Conservation (phyloP, 2,113 vertebrate species). For the Myrmecobius fasciatus region DNA sequence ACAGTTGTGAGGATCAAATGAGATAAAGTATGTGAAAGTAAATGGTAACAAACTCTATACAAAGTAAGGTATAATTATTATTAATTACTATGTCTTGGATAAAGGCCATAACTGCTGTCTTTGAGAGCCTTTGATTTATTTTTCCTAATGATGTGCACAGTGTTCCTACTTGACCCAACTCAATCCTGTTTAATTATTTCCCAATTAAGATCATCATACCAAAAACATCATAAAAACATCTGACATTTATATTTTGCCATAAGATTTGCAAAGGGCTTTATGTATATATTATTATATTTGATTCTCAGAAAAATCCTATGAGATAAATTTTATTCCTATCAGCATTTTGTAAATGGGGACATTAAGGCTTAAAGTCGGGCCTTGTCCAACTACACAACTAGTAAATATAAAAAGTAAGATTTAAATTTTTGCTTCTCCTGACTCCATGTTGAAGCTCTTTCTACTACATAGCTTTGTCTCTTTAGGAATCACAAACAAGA, state of each 20-base stretch:
- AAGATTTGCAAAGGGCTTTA: background rate
- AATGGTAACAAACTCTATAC: background rate
- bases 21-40: background rate
- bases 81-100: background rate
- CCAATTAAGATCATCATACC: background rate
- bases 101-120: background rate
- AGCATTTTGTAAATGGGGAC: background rate
- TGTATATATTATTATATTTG: background rate
- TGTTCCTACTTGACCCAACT: background rate
- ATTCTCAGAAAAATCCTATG: background rate
- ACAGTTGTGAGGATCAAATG: background rate
- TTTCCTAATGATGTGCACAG: background rate
- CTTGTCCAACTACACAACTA: background rate
- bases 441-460: background rate
- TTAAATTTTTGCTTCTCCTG: background rate
- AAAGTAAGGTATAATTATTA: background rate
- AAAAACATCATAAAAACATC: background rate
- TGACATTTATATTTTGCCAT: background rate
- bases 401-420: background rate
- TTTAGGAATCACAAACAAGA: background rate
- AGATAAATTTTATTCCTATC: background rate
- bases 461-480: background rate
- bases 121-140: background rate
- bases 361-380: background rate
- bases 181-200: background rate